These are phyloP conservation scores for Ophraella communa DNA, from an alignment of 2,888 invertebrate species.

Conservation along the genomic window DNA sequence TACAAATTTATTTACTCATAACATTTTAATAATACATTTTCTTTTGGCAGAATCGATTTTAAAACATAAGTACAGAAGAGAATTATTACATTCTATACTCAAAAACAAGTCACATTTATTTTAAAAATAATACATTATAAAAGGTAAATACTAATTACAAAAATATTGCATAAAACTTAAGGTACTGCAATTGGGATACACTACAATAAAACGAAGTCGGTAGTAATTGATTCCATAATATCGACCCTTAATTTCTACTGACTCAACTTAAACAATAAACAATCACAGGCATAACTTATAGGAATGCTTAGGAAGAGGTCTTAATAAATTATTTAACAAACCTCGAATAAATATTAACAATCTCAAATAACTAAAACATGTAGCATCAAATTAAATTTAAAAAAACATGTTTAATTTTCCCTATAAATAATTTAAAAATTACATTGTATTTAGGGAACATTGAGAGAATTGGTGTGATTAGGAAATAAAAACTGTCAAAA, in stretches of 20 bases:
- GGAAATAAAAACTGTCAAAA: neutral
- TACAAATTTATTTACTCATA: slow-evolving; percentile 45
- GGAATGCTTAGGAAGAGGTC: slow-evolving; percentile 31
- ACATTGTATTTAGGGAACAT: too few species aligned
- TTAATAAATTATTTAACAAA: slow-evolving; percentile 12
- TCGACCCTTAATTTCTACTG: slow-evolving; percentile 14
- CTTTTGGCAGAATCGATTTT: slow-evolving; percentile 39
- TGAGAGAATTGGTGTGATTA: too few species aligned
- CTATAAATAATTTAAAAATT: neutral
- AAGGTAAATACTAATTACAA: slow-evolving; percentile 37
- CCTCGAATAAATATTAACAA: neutral
- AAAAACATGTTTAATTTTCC: neutral
- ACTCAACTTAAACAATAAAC: slow-evolving; percentile 33
- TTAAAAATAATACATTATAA: slow-evolving; percentile 41
- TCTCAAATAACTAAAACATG: neutral
- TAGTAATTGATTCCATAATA: slow-evolving; percentile 26
- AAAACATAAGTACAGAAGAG: slow-evolving; percentile 44
- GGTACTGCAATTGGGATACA: slow-evolving; percentile 32
- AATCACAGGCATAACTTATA: slow-evolving; percentile 38
- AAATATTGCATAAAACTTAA: slow-evolving; percentile 34
- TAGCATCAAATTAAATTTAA: neutral
- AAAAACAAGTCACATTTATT: slow-evolving; percentile 42
- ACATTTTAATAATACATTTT: slow-evolving; percentile 30
- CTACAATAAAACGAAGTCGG: slow-evolving; percentile 37
- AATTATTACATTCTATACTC: slow-evolving; percentile 41